phyloP scores from a whole-genome alignment of 2,797 vertebrate genomes.

The Agapornis canus region DNA sequence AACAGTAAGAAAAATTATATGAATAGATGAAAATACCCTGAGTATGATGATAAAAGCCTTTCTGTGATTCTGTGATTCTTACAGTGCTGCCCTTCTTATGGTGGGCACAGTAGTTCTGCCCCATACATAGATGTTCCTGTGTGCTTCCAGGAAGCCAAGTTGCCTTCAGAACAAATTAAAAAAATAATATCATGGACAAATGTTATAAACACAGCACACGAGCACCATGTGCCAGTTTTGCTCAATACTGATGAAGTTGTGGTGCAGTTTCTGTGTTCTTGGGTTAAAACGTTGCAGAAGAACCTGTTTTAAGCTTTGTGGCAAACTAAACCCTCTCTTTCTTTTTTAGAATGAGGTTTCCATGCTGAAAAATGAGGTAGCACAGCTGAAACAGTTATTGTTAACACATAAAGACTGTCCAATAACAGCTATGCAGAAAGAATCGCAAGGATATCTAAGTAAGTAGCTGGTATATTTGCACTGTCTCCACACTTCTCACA shows the following conservation, averaged over 20 bases:
- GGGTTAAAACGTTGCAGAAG: neutral
- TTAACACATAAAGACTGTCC: slow-evolving; percentile 99
- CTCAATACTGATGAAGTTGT: neutral
- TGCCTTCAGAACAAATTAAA: neutral
- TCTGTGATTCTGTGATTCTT: neutral
- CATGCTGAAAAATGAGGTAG: slow-evolving; percentile 98
- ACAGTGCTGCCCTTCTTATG: neutral
- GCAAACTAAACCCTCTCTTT: slow-evolving; percentile 48
- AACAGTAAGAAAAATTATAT: neutral
- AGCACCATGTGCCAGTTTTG: neutral
- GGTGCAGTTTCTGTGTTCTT: neutral
- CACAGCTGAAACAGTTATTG: slow-evolving; percentile 98
- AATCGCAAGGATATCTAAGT: slow-evolving; percentile 99
- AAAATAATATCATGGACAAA: neutral
- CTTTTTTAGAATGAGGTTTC: slow-evolving; percentile 95
- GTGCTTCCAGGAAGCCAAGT: neutral
- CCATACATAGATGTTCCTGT: neutral
- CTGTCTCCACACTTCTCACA: slow-evolving; percentile 46
- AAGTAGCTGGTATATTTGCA: slow-evolving; percentile 80
- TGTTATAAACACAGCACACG: neutral
- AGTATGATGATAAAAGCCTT: neutral
- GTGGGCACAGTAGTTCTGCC: neutral
- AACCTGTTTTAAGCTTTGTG: slow-evolving; percentile 10
- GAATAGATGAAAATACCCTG: neutral
- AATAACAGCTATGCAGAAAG: slow-evolving; percentile 99